Evolutionary conservation across 2,888 invertebrate genomes (phyloP), one percentile per base, ranked within the genome.

Genomic region (Atethmia centrago): DNA sequence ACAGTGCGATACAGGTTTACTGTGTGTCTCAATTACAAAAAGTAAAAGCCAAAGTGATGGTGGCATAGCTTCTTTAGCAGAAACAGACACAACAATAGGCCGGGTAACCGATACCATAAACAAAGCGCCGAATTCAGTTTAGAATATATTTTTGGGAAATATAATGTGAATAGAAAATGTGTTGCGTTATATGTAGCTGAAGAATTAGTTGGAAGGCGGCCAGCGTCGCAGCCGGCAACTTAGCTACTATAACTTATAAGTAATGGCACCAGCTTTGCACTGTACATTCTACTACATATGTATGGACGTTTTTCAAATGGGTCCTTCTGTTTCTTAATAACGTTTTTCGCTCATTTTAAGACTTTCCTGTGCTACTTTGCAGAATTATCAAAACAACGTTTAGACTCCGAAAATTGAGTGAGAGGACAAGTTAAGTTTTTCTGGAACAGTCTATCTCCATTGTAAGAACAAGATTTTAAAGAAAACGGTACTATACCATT

Each of bases 121-220:
- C 16, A 64, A 56, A 56, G 45, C 61, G 8, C 19, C 40, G n/a
- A 36, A 31, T 71, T 56, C 61, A 64, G 21, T 68, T 0, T 40
- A 66, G 21, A 80, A 51, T 65, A 79, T 67, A 62, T 71, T 68
- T 80, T 69, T 69, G 59, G 25, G 36, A 71, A 63, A 69, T 79
- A 83, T 55, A 79, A 69, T 68, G 71, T 58, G 69, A 49, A 74
- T 68, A 62, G 40, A 40, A 61, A 79, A 71, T 83, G 68, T 81
- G 71, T 80, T 83, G 71, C 55, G 51, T 83, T 74, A 68, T 74
- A 74, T 75, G 75, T 45, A 67, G 76, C 36, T 73, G 62, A 71
- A 72, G 68, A 72, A 83, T 72, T 63, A 68, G 68, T 70, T 84
- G 84, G 85, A 80, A 45, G 9, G 1, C 25, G 16, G 78, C 83